phyloP scores from a whole-genome alignment of 2,113 vertebrate genomes.

The Hyperopisus bebe region DNA sequence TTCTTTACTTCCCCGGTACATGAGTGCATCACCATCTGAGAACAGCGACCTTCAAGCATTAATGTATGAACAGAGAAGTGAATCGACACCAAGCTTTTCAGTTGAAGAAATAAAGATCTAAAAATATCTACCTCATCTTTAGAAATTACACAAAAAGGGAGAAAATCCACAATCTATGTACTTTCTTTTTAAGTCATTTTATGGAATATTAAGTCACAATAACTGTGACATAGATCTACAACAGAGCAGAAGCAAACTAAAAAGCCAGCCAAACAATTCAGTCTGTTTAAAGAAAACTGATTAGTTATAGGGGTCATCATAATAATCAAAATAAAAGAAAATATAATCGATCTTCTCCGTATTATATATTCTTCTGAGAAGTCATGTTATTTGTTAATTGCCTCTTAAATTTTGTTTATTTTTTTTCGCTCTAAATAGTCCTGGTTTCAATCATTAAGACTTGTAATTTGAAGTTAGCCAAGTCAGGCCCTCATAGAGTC shows the following conservation, averaged over 20 bases:
- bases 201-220: slow-evolving; percentile 51
- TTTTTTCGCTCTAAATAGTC: slow-evolving; percentile 66
- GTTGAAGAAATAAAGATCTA: slow-evolving; percentile 24
- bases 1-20: background rate
- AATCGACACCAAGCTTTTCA: slow-evolving; percentile 15
- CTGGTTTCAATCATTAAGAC: slow-evolving; percentile 84
- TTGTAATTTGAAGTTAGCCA: slow-evolving; percentile 99
- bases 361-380: slow-evolving; percentile 59
- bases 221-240: slow-evolving; percentile 49
- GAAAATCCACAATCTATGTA: slow-evolving; percentile 43
- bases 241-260: slow-evolving; percentile 56
- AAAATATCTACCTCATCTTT: slow-evolving; percentile 41
- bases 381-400: slow-evolving; percentile 64
- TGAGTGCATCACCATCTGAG: background rate
- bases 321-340: slow-evolving; percentile 65
- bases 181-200: slow-evolving; percentile 47
- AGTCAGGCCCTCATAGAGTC: slow-evolving; percentile 97
- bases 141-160: slow-evolving; percentile 27
- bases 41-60: slow-evolving; percentile 9
- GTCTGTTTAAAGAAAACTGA: slow-evolving; percentile 53
- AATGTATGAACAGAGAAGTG: slow-evolving; percentile 18
- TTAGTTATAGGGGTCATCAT: slow-evolving; percentile 50
- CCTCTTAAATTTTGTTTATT: slow-evolving; percentile 59
- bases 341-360: slow-evolving; percentile 60
- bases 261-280: slow-evolving; percentile 56